These are phyloP conservation scores for Macrocentrus cingulum DNA, from an alignment of 1,140 invertebrate genomes.

Conservation along the genomic window DNA sequence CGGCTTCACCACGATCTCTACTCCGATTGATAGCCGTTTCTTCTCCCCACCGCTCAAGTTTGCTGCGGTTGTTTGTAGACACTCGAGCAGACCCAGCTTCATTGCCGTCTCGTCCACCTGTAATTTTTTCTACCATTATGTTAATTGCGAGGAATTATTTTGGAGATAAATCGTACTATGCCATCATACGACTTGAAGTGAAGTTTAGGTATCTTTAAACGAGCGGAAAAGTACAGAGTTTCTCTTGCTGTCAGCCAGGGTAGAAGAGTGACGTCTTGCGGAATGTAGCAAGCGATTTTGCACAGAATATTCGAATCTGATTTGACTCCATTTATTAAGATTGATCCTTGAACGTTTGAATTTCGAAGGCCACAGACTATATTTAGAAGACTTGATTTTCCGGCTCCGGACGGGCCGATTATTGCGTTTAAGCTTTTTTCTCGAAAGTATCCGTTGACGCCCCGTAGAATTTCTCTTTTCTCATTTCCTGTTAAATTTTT, in stretches of 20 bases:
- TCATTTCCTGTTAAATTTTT: conserved; percentile 38
- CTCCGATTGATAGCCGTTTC: conserved; percentile 81
- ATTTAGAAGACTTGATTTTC: conserved; percentile 79
- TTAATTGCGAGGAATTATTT: neutral
- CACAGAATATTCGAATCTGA: conserved; percentile 49
- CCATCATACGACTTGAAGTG: neutral
- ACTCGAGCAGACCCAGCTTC: conserved; percentile 63
- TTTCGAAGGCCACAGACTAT: conserved; percentile 58
- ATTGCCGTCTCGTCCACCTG: conserved; percentile 64
- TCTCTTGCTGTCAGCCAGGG: conserved; percentile 68
- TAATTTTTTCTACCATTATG: neutral
- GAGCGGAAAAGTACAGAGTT: conserved; percentile 67
- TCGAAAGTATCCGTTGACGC: conserved; percentile 61
- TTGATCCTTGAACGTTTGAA: conserved; percentile 29
- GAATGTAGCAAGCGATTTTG: conserved; percentile 66
- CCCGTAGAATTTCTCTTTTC: conserved; percentile 62
- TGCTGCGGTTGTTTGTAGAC: conserved; percentile 65
- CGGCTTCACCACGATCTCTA: conserved; percentile 83
- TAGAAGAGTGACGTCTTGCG: conserved; percentile 70
- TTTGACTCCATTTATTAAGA: conserved; percentile 37
- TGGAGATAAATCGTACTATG: neutral
- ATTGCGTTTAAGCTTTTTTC: conserved; percentile 72
- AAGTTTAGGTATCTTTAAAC: conserved; percentile 57
- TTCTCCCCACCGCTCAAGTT: conserved; percentile 80
- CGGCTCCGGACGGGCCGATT: conserved; percentile 80